phyloP scores from a whole-genome alignment of 2,113 vertebrate species.

The Gulo gulo region DNA sequence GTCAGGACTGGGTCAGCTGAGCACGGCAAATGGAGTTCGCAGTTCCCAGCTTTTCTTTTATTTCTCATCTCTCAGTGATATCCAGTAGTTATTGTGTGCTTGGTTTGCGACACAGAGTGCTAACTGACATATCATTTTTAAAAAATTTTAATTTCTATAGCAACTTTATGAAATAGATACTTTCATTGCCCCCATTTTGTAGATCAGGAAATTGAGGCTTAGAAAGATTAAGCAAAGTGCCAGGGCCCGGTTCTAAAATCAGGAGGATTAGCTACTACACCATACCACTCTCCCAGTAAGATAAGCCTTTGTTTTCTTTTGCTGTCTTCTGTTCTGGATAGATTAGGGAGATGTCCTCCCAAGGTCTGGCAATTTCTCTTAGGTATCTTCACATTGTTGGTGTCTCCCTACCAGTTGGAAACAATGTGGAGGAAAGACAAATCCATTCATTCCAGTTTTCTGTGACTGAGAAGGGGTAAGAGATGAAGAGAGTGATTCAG shows the following conservation, averaged over 20 bases:
- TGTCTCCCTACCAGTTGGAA: background rate
- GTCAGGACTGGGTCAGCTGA: background rate
- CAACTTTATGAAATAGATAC: background rate
- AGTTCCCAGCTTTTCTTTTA: background rate
- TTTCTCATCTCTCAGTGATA: background rate
- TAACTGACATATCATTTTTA: background rate
- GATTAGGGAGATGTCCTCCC: background rate
- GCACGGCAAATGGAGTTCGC: background rate
- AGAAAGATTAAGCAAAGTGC: background rate
- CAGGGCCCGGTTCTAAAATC: background rate
- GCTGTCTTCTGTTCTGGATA: background rate
- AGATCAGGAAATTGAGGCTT: background rate
- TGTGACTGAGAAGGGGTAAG: background rate
- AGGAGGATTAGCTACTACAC: too few species aligned
- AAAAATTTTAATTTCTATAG: background rate
- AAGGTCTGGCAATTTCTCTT: background rate
- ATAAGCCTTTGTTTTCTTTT: background rate
- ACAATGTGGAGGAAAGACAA: background rate
- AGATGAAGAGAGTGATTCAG: constrained; percentile 26
- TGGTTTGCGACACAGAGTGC: background rate
- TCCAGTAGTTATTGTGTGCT: background rate
- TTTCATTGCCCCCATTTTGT: background rate
- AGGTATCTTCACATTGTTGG: background rate
- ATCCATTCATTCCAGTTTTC: background rate
- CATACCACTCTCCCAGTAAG: background rate